phyloP scores from a whole-genome alignment of 2,888 invertebrate species.

The Cerastoderma edule region DNA sequence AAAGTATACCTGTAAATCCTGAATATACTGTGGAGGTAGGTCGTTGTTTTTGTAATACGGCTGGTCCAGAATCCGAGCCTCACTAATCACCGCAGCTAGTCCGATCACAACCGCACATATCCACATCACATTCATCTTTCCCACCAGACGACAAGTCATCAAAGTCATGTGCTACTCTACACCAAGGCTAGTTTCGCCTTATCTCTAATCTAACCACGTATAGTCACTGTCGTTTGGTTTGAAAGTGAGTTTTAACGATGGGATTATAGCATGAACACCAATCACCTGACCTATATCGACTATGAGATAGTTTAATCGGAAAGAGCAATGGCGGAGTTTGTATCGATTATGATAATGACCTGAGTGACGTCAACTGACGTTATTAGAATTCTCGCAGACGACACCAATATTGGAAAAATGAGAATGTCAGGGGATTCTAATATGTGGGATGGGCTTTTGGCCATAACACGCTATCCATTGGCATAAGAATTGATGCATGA shows the following conservation, averaged over 20 bases:
- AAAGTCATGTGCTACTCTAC: not conserved
- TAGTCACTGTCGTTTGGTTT: not conserved
- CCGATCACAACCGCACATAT: slow-evolving; percentile 1
- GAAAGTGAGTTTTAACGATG: not conserved
- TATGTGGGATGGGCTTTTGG: no score
- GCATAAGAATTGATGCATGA: no score
- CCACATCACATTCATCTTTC: slow-evolving; percentile 20
- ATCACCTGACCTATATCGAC: not conserved
- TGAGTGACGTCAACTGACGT: not conserved
- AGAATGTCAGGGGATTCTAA: no score
- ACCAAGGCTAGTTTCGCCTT: not conserved
- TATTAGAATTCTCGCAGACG: slow-evolving; percentile 1
- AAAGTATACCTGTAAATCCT: slow-evolving; percentile 8
- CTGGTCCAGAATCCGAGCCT: not conserved
- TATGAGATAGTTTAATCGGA: slow-evolving; percentile 11
- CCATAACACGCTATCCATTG: no score
- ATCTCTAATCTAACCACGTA: not conserved
- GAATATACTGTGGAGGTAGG: slow-evolving; percentile 10
- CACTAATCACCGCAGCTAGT: not conserved
- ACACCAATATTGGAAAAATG: slow-evolving; percentile 3
- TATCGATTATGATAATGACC: slow-evolving; percentile 22
- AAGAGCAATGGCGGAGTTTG: slow-evolving; percentile 19
- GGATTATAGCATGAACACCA: slow-evolving; percentile 13
- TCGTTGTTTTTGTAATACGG: slow-evolving; percentile 7
- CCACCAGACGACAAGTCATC: slow-evolving; percentile 4